Evolutionary conservation across 1,140 invertebrate species (phyloP).

Genomic region (Apis cerana): DNA sequence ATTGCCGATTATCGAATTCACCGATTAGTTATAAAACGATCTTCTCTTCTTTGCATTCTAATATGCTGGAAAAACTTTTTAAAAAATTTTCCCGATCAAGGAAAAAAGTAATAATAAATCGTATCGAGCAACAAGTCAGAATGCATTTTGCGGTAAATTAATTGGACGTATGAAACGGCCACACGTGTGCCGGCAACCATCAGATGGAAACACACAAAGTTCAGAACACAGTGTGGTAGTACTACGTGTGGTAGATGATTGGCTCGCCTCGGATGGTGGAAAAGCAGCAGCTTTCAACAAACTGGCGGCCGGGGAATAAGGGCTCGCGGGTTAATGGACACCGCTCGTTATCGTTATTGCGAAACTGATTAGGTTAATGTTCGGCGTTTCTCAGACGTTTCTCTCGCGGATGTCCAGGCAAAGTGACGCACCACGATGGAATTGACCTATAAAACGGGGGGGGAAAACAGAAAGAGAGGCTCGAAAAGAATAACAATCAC

Average conservation of each 20-base stretch:
- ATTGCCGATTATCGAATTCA: no score
- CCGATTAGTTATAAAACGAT: no score
- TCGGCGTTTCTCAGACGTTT: slow-evolving; percentile 31
- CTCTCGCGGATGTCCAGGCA: not conserved
- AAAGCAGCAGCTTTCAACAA: slow-evolving; percentile 21
- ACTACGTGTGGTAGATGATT: slow-evolving; percentile 14
- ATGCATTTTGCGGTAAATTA: no score
- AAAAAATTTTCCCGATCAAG: no score
- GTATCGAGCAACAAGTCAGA: no score
- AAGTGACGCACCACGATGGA: not conserved
- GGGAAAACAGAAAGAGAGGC: no score
- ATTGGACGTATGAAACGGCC: no score
- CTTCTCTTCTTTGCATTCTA: no score
- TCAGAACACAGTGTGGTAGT: slow-evolving; percentile 27
- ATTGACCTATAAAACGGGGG: not conserved
- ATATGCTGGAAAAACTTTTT: no score
- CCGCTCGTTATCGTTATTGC: slow-evolving; percentile 52
- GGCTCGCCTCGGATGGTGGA: not conserved
- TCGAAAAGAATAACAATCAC: not conserved
- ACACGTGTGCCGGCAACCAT: no score
- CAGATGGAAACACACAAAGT: not conserved
- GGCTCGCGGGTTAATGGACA: slow-evolving; percentile 21
- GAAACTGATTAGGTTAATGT: slow-evolving; percentile 27
- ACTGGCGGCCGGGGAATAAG: slow-evolving; percentile 16
- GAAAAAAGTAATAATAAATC: no score